A percentile compares a stretch with the other conserved stretches of the same genome.
Conservation (phyloP, 2,888 invertebrate genomes). For the Sinopyrophorus schimmeli region DNA sequence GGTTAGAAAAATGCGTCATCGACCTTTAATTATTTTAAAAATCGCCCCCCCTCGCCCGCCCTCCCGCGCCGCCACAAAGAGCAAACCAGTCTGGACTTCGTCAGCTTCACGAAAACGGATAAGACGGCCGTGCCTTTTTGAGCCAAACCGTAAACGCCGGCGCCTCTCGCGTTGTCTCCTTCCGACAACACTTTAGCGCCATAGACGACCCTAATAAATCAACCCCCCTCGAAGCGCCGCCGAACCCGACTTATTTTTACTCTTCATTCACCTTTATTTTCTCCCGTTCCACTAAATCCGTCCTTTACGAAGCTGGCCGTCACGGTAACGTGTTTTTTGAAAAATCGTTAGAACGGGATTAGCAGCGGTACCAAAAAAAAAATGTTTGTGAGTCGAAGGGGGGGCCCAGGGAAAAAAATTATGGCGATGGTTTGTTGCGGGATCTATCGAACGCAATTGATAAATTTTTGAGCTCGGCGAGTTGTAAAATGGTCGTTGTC, state of each 20-base stretch:
- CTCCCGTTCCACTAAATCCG: no score
- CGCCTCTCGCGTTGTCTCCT: conserved; percentile 43
- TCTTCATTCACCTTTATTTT: neutral
- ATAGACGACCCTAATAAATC: conserved; percentile 45
- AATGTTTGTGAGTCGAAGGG: no score
- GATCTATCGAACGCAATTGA: no score
- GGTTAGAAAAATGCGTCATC: conserved; percentile 13
- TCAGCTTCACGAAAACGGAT: conserved; percentile 25
- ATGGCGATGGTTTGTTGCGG: no score
- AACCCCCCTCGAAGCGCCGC: conserved; percentile 26
- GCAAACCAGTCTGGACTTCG: no score
- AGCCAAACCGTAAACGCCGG: conserved; percentile 42
- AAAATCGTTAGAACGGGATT: no score
- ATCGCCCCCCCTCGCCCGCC: neutral
- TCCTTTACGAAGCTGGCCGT: no score
- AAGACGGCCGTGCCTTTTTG: conserved; percentile 27
- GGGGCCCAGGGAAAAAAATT: no score
- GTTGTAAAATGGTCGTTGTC: no score
- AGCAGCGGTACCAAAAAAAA: no score
- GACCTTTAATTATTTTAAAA: conserved; percentile 11
- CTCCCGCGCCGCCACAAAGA: neutral
- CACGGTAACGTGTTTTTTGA: no score
- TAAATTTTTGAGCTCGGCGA: no score
- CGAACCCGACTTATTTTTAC: neutral
- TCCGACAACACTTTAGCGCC: conserved; percentile 41